Evolutionary conservation across 1,140 invertebrate species (phyloP).

Genomic region (Vollenhovia emeryi): DNA sequence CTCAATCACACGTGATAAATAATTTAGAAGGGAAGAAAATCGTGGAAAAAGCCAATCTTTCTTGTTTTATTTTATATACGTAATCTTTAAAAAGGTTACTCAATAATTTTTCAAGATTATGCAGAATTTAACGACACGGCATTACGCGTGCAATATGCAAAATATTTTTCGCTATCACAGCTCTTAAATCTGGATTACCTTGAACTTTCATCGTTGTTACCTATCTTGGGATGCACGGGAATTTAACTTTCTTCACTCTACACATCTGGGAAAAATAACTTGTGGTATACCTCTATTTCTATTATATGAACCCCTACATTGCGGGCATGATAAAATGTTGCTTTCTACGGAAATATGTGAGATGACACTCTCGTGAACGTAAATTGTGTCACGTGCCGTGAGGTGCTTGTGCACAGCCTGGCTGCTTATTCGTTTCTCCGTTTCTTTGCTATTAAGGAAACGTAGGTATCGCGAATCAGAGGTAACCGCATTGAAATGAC

Average conservation of each 20-base stretch:
- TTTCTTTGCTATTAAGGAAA: not conserved
- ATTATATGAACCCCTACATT: conserved; percentile 60
- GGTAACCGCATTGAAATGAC: not conserved
- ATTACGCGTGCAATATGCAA: not conserved
- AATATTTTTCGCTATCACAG: not conserved
- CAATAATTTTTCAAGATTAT: not conserved
- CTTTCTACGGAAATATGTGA: conserved; percentile 55
- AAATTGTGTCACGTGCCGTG: conserved; percentile 59
- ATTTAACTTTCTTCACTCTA: conserved; percentile 42
- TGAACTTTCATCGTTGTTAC: conserved; percentile 23
- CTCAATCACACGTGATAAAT: not conserved
- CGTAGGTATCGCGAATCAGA: conserved; percentile 45
- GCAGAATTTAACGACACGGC: not conserved
- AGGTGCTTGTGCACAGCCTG: conserved; percentile 17
- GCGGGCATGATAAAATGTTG: conserved; percentile 62
- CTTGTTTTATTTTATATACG: not conserved
- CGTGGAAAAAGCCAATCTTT: not conserved
- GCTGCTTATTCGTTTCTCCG: conserved; percentile 5
- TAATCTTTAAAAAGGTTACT: not conserved
- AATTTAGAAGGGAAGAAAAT: not conserved
- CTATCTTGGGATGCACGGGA: not conserved
- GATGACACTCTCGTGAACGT: conserved; percentile 49
- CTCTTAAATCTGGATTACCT: conserved; percentile 32
- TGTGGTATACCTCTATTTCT: conserved; percentile 41
- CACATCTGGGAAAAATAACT: conserved; percentile 27